A percentile compares a stretch with the other conserved stretches of the same genome.
These are phyloP conservation scores for Elaphurus davidianus DNA, from an alignment of 2,113 vertebrate species.

Conservation along the genomic window DNA sequence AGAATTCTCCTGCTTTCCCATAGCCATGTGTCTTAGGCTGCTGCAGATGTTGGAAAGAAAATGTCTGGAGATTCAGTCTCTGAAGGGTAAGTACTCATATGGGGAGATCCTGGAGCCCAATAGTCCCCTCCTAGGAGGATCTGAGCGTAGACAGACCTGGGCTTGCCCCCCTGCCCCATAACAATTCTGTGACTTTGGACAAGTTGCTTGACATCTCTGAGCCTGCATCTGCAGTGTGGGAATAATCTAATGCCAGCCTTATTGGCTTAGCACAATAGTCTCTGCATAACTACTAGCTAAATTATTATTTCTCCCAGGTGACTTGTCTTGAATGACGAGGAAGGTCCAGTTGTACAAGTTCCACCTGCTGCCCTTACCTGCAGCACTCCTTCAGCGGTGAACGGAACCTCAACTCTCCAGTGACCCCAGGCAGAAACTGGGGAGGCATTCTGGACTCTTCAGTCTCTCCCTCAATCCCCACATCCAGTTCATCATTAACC, in stretches of 20 bases:
- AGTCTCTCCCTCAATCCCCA: not conserved
- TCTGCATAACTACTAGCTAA: not conserved
- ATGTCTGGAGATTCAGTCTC: not conserved
- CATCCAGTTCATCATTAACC: rapidly evolving
- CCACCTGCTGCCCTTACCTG: not conserved
- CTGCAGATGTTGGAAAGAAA: not conserved
- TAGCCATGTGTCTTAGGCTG: not conserved
- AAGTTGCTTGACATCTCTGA: not conserved
- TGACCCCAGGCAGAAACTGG: not conserved
- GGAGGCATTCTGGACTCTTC: not conserved
- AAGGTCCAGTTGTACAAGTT: not conserved
- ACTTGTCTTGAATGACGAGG: not conserved
- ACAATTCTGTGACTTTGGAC: not conserved
- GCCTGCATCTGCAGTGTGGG: not conserved
- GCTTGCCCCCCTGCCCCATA: not conserved
- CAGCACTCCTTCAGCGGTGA: not conserved
- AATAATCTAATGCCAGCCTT: not conserved
- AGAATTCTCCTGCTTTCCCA: not conserved
- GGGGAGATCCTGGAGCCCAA: not conserved
- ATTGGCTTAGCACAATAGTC: not conserved
- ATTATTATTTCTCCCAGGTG: not conserved
- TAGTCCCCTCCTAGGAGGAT: not conserved
- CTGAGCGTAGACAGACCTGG: not conserved
- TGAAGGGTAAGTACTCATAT: too few species aligned
- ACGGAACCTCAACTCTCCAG: not conserved